Evolutionary conservation across 2,797 vertebrate species (phyloP).

Genomic region (Kryptolebias ocellatus): DNA sequence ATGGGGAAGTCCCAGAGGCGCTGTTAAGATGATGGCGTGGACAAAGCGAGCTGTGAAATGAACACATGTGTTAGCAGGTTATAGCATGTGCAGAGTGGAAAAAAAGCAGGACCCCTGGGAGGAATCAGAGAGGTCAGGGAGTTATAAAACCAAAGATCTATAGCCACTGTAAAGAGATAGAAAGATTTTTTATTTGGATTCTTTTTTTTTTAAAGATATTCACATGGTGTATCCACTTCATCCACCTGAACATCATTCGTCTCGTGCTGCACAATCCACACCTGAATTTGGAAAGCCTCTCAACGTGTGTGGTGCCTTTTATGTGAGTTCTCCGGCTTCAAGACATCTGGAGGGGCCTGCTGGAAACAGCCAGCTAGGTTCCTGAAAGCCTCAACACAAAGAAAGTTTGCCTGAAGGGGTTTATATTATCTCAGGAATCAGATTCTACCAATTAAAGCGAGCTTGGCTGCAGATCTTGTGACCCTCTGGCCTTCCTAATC

Average conservation of each 20-base stretch:
- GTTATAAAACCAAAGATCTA: slow-evolving; percentile 61
- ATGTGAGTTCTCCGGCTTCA: slow-evolving; percentile 21
- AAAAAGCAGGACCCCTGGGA: slow-evolving; percentile 40
- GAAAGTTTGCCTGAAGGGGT: slow-evolving; percentile 26
- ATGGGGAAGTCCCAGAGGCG: slow-evolving; percentile 14
- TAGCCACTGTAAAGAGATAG: slow-evolving; percentile 39
- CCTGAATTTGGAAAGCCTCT: slow-evolving; percentile 10
- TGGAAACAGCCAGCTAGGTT: slow-evolving; percentile 22
- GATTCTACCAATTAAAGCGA: slow-evolving; percentile 42
- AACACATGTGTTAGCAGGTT: slow-evolving; percentile 23
- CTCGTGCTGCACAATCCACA: slow-evolving; percentile 22
- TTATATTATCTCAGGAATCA: slow-evolving; percentile 34
- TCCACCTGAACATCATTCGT: slow-evolving; percentile 37
- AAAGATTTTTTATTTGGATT: slow-evolving; percentile 41
- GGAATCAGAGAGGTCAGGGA: slow-evolving; percentile 41
- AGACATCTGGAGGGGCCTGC: slow-evolving; percentile 53
- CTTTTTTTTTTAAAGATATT: slow-evolving; percentile 39
- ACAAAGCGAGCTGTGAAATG: slow-evolving; percentile 20
- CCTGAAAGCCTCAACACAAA: slow-evolving; percentile 24
- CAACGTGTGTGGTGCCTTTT: slow-evolving; percentile 23
- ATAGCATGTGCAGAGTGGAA: slow-evolving; percentile 24
- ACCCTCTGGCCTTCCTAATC: slow-evolving; percentile 50
- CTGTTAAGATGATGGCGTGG: slow-evolving; percentile 17
- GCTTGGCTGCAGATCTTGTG: slow-evolving; percentile 28
- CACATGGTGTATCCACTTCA: slow-evolving; percentile 32